Evolutionary conservation across 2,113 vertebrate genomes (phyloP).

Genomic region (Mustela nigripes): DNA sequence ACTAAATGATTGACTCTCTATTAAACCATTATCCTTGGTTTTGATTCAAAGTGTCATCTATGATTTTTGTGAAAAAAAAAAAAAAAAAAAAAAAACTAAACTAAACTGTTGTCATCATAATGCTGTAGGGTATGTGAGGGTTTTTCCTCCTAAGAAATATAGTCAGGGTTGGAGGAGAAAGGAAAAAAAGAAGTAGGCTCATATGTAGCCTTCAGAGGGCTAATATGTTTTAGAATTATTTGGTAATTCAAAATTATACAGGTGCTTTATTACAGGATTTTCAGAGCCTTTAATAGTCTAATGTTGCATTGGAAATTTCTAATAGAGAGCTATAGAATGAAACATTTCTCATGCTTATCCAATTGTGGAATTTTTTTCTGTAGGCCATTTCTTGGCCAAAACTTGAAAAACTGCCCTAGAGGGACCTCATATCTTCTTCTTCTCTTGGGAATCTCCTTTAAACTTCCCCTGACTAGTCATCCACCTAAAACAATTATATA

Average conservation of each 20-base stretch:
- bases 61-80: not conserved
- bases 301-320: not conserved
- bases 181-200: not conserved
- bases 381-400: not conserved
- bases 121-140: not conserved
- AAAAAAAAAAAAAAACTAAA: not conserved
- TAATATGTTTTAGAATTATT: constrained; percentile 40
- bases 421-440: not conserved
- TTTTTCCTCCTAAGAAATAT: not conserved
- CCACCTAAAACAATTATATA: not conserved
- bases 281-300: constrained; percentile 33
- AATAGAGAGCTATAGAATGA: not conserved
- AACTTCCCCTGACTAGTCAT: not conserved
- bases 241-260: not conserved
- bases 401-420: constrained; percentile 9
- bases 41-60: not conserved
- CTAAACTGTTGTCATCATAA: not conserved
- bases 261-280: not conserved
- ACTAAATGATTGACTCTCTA: constrained; percentile 19
- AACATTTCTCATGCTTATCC: not conserved
- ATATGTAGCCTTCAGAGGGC: not conserved
- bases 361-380: not conserved
- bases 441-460: not conserved
- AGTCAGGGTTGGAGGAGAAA: not conserved
- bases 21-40: not conserved